Evolutionary conservation across 2,888 invertebrate genomes (phyloP).

Genomic region (Clepsis dumicolana): DNA sequence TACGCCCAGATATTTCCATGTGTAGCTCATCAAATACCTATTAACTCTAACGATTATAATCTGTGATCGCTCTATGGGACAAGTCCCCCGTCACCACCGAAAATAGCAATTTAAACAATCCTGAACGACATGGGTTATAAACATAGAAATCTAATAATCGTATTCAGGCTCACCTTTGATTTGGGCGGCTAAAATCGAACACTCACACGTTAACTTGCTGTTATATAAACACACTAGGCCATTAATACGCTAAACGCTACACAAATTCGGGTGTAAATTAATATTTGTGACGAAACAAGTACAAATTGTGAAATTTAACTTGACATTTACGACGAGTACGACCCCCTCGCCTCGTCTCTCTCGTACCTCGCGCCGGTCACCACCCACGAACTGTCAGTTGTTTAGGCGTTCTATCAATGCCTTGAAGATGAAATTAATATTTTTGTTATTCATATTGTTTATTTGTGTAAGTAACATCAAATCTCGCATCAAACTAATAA

Average conservation of each 20-base stretch:
- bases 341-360: constrained; percentile 14
- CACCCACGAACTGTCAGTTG: constrained; percentile 32
- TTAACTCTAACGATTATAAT: constrained; percentile 24
- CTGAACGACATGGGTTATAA: constrained; percentile 56
- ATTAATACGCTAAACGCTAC: constrained; percentile 25
- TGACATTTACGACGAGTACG: constrained; percentile 23
- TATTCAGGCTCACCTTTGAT: constrained; percentile 28
- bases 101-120: constrained; percentile 74
- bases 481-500: too few relatives aligned
- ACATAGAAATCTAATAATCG: constrained; percentile 40
- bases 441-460: too few relatives aligned
- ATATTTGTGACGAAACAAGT: constrained; percentile 42
- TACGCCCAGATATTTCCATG: constrained; percentile 30
- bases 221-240: constrained; percentile 22
- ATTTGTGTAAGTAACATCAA: too few relatives aligned
- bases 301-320: constrained; percentile 40
- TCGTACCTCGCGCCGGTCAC: constrained; percentile 18
- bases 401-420: not conserved
- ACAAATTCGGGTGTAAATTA: constrained; percentile 40
- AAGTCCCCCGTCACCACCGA: constrained; percentile 67
- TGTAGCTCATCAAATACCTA: constrained; percentile 17
- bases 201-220: constrained; percentile 19
- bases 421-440: not conserved
- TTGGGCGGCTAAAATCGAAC: constrained; percentile 22
- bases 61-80: constrained; percentile 20